phyloP scores from a whole-genome alignment of 1,140 invertebrate species.

The Microplitis demolitor region DNA sequence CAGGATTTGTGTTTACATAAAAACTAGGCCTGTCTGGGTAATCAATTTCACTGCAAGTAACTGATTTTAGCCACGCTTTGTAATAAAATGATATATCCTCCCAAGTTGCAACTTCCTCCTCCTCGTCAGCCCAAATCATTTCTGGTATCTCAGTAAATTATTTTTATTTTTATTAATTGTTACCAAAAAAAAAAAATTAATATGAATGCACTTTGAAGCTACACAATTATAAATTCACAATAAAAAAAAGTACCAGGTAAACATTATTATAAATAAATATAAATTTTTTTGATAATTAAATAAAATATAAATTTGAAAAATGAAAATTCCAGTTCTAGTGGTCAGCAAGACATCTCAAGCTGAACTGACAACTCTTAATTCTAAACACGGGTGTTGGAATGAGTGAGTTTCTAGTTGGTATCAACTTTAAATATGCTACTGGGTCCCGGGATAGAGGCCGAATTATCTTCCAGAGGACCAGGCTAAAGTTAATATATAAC shows the following conservation, averaged over 20 bases:
- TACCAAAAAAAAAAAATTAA: neutral
- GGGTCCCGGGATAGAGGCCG: conserved; percentile 31
- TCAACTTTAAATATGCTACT: conserved; percentile 32
- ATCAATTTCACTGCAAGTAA: conserved; percentile 72
- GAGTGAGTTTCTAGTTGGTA: conserved; percentile 24
- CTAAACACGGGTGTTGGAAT: neutral
- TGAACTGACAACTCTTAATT: conserved; percentile 41
- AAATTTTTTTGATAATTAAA: neutral
- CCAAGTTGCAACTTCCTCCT: conserved; percentile 51
- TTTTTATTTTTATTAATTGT: neutral
- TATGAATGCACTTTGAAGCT: no score
- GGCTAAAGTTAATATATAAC: conserved; percentile 33
- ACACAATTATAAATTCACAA: neutral
- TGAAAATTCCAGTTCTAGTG: neutral
- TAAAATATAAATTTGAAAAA: neutral
- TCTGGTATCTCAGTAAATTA: conserved; percentile 20
- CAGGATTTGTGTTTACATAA: conserved; percentile 43
- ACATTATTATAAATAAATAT: neutral
- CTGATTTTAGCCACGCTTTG: conserved; percentile 64
- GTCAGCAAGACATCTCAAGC: conserved; percentile 46
- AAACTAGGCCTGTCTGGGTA: conserved; percentile 66
- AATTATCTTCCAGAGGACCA: conserved; percentile 48
- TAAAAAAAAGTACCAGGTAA: neutral
- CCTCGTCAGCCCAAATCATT: conserved; percentile 48
- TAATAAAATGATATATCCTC: conserved; percentile 63